These are phyloP conservation scores for Pardosa pseudoannulata DNA, from an alignment of 2,888 invertebrate genomes.

Conservation along the genomic window DNA sequence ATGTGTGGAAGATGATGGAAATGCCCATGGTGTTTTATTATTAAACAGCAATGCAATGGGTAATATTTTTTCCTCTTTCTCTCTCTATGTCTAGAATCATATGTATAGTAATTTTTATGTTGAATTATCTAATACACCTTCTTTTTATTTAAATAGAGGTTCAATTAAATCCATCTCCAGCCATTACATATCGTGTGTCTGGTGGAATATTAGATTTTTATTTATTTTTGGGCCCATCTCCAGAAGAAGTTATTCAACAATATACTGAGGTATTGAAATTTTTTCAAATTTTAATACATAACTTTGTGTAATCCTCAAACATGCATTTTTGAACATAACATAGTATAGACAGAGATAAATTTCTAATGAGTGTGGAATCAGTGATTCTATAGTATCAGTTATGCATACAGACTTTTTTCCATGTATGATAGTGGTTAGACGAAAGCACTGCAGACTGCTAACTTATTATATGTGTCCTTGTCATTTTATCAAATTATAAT, in stretches of 20 bases:
- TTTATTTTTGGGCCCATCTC: constrained; percentile 80
- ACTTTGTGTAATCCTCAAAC: too few species aligned
- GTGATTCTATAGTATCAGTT: too few species aligned
- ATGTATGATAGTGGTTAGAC: too few species aligned
- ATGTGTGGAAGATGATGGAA: constrained; percentile 78
- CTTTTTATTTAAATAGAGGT: constrained; percentile 78
- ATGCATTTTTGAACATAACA: too few species aligned
- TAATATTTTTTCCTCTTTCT: constrained; percentile 30
- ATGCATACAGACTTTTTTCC: too few species aligned
- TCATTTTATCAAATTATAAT: too few species aligned
- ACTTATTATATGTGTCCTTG: too few species aligned
- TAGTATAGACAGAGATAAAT: too few species aligned
- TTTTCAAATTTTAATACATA: constrained; percentile 1
- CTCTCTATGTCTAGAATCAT: background rate
- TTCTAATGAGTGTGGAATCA: too few species aligned
- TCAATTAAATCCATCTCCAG: constrained; percentile 79
- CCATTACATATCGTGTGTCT: constrained; percentile 81
- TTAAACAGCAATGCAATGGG: constrained; percentile 80
- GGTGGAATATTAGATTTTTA: constrained; percentile 80
- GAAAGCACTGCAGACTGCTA: too few species aligned
- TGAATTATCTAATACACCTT: background rate
- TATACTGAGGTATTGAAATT: constrained; percentile 74
- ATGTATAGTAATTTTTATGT: background rate
- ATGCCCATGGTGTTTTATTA: constrained; percentile 81
- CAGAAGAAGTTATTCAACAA: constrained; percentile 79